Percentiles rank a stretch among this genome's conserved stretches.
Evolutionary conservation across 2,888 invertebrate genomes (phyloP).

Genomic region (Agrypnus murinus): DNA sequence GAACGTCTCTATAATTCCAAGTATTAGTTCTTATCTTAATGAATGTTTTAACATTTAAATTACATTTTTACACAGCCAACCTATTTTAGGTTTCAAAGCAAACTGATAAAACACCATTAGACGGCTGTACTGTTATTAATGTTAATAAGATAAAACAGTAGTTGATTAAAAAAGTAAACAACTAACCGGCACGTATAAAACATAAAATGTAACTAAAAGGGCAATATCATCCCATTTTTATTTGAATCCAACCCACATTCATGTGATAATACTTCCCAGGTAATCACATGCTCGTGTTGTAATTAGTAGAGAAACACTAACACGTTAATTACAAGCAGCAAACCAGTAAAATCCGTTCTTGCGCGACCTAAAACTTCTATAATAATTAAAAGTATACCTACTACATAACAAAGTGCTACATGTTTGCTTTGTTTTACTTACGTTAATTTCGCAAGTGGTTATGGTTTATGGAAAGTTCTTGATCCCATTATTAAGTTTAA

Average conservation of each 20-base stretch:
- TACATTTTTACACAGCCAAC: too few relatives aligned
- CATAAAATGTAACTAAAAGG: conserved; percentile 8
- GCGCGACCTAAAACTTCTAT: conserved; percentile 15
- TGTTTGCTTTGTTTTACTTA: conserved; percentile 22
- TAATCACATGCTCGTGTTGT: conserved; percentile 31
- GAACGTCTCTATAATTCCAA: too few relatives aligned
- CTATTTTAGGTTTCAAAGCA: too few relatives aligned
- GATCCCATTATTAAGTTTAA: conserved; percentile 4
- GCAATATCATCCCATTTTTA: conserved; percentile 19
- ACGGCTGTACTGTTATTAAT: too few relatives aligned
- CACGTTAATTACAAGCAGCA: conserved; percentile 24
- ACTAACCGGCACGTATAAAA: too few relatives aligned
- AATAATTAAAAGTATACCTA: too few relatives aligned
- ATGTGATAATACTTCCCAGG: conserved; percentile 22
- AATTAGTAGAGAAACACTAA: conserved; percentile 30
- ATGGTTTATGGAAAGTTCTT: neutral
- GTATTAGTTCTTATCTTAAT: too few relatives aligned
- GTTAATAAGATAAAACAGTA: too few relatives aligned
- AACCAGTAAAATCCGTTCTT: conserved; percentile 21
- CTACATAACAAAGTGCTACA: neutral
- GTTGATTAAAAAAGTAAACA: too few relatives aligned
- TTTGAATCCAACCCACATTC: conserved; percentile 8
- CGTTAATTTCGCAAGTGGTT: too few relatives aligned
- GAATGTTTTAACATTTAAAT: too few relatives aligned
- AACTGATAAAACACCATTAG: too few relatives aligned